These are phyloP conservation scores for Pelecanus crispus DNA, from an alignment of 2,113 vertebrate genomes.

Conservation along the genomic window DNA sequence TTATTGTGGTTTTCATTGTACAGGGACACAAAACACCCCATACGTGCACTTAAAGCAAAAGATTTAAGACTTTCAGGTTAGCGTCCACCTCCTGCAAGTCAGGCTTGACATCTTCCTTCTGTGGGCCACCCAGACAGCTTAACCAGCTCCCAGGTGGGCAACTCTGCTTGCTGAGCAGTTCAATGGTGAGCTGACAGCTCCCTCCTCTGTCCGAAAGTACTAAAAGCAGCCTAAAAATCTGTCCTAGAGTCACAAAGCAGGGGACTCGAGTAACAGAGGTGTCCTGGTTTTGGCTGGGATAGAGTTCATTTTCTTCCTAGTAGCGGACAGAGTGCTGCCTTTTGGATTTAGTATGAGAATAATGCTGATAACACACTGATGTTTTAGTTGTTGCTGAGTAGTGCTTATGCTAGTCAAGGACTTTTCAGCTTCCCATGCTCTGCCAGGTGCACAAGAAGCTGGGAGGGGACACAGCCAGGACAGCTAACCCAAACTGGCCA, in stretches of 20 bases:
- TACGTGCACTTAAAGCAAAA: neutral
- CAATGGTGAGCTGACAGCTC: conserved; percentile 16
- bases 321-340: too few relatives aligned
- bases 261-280: accelerated
- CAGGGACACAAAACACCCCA: neutral
- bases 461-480: too few relatives aligned
- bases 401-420: too few relatives aligned
- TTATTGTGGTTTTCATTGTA: neutral
- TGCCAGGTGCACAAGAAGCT: too few relatives aligned
- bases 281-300: too few relatives aligned
- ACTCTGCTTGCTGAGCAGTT: neutral
- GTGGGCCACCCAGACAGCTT: neutral
- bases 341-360: too few relatives aligned
- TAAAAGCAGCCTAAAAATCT: neutral
- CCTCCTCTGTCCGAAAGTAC: conserved; percentile 17
- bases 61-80: neutral
- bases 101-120: neutral
- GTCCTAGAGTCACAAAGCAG: neutral
- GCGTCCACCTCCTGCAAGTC: neutral
- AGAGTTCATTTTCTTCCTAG: too few relatives aligned
- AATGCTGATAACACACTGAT: too few relatives aligned
- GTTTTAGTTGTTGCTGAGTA: too few relatives aligned
- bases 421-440: too few relatives aligned
- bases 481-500: too few relatives aligned
- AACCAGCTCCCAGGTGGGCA: neutral